Evolutionary conservation across 1,140 invertebrate genomes (phyloP).

Genomic region (Sarcophaga peregrina): DNA sequence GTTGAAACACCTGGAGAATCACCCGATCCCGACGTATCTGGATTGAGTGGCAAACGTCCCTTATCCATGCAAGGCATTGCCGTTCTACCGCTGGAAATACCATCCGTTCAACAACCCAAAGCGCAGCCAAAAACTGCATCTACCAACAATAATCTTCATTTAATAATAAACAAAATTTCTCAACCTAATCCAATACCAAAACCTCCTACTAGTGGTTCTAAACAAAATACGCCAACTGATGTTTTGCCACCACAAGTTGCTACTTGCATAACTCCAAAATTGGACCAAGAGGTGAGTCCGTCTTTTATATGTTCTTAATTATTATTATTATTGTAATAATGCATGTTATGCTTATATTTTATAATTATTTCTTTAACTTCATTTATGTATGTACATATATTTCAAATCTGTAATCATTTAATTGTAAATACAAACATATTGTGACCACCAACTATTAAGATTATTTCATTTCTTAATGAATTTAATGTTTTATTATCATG

Average conservation of each 20-base stretch:
- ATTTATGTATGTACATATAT: not conserved
- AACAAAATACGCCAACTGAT: constrained; percentile 60
- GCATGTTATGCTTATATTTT: too few relatives aligned
- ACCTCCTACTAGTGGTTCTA: constrained; percentile 37
- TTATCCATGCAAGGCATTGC: constrained; percentile 71
- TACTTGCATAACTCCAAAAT: constrained; percentile 69
- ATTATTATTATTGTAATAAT: too few relatives aligned
- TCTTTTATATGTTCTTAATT: not conserved
- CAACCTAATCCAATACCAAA: constrained; percentile 38
- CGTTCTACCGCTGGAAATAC: constrained; percentile 70
- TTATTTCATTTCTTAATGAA: not conserved
- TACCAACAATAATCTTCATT: constrained; percentile 46
- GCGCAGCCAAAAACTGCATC: constrained; percentile 59
- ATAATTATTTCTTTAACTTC: constrained; percentile 10
- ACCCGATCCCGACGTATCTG: constrained; percentile 77
- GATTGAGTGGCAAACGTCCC: constrained; percentile 80
- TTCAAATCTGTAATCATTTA: not conserved
- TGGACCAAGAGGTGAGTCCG: constrained; percentile 75
- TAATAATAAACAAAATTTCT: constrained; percentile 42
- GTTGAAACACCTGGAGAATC: constrained; percentile 78
- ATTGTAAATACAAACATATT: not conserved
- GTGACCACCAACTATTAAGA: too few relatives aligned
- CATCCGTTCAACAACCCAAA: constrained; percentile 62
- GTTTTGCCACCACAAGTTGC: constrained; percentile 69
- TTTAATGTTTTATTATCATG: not conserved